Conservation (phyloP, 2,113 vertebrate genomes). For the Ploceus nigricollis region DNA sequence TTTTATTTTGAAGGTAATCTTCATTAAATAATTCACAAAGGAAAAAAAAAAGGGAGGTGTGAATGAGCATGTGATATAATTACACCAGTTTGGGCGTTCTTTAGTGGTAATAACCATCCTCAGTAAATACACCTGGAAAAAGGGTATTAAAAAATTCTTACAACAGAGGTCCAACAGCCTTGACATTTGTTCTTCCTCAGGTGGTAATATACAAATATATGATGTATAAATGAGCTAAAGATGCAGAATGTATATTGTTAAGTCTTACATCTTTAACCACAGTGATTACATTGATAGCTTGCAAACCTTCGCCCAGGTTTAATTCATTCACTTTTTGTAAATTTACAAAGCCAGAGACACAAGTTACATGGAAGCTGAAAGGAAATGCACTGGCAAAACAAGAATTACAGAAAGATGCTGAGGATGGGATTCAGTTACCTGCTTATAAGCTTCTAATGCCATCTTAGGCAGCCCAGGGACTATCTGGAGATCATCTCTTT, state of each 20-base stretch:
- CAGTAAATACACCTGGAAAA: background rate
- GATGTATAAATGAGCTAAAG: background rate
- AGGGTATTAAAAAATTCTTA: background rate
- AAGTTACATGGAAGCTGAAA: background rate
- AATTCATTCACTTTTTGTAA: background rate
- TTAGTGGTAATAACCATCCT: background rate
- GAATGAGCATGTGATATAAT: background rate
- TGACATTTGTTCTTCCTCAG: background rate
- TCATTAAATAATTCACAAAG: background rate
- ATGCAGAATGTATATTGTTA: background rate
- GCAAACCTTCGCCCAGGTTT: background rate
- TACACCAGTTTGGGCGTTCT: background rate
- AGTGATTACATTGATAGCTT: background rate
- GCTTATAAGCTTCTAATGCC: slow-evolving; percentile 12
- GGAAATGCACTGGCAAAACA: background rate
- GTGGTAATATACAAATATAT: background rate
- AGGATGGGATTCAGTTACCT: background rate
- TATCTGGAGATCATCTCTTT: background rate
- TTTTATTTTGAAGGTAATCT: background rate
- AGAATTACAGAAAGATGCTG: background rate
- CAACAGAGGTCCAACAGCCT: background rate
- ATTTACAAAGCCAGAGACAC: background rate
- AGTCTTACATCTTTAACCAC: background rate
- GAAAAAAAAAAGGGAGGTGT: background rate
- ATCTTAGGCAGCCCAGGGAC: background rate